A percentile compares a stretch with the other conserved stretches of the same genome.
phyloP scores from a whole-genome alignment of 2,797 vertebrate genomes.

The Hybognathus amarus region DNA sequence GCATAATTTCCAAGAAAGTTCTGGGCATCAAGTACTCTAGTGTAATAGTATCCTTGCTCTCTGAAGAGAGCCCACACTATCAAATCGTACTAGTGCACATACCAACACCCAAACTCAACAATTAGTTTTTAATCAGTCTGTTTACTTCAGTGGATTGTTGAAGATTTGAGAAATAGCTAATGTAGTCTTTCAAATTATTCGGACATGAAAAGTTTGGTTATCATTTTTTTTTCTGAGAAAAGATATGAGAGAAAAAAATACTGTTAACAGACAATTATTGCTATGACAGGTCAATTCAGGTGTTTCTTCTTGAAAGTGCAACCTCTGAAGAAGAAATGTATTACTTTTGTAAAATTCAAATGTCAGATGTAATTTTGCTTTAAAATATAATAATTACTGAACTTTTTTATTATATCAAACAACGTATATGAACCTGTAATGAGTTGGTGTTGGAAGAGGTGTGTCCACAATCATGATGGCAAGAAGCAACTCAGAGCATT shows the following conservation, averaged over 20 bases:
- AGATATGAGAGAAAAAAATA: not conserved
- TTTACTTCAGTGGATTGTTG: not conserved
- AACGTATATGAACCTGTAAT: not conserved
- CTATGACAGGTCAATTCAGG: not conserved
- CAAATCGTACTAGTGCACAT: constrained; percentile 65
- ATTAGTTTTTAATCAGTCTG: not conserved
- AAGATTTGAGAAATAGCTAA: not conserved
- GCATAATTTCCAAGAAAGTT: constrained; percentile 57
- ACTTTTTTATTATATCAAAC: not conserved
- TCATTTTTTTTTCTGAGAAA: not conserved
- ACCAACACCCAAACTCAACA: not conserved
- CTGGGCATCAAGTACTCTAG: constrained; percentile 48
- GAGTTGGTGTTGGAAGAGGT: not conserved
- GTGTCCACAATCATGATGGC: not conserved
- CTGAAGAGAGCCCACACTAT: constrained; percentile 57
- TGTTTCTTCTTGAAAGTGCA: not conserved
- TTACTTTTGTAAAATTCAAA: not conserved
- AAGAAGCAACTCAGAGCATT: not conserved
- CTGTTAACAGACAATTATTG: not conserved
- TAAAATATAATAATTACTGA: not conserved
- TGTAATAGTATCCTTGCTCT: constrained; percentile 51
- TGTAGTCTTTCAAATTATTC: not conserved
- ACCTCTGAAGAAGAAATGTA: too few species aligned
- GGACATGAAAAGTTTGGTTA: not conserved
- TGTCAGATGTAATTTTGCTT: not conserved